These are phyloP conservation scores for Bos taurus DNA, from an alignment of 2,113 vertebrate species.

Conservation along the genomic window ARS-UCD2.0 NC_037348.1:45781501-45782000, in stretches of 20 bases:
- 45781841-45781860: background rate
- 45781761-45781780: background rate
- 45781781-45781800: background rate
- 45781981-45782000: background rate
- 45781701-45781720: background rate
- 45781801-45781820: background rate
- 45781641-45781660: background rate
- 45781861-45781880: background rate
- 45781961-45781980: background rate
- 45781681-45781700: background rate
- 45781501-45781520: background rate
- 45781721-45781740: background rate
- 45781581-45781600: conserved; percentile 11
- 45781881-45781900: background rate
- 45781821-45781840: background rate
- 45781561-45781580: background rate
- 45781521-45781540: background rate
- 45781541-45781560: background rate
- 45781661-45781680: background rate
- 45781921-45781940: background rate
- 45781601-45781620: background rate
- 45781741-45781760: background rate
- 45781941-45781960: background rate
- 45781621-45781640: conserved; percentile 24
- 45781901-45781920: background rate